phyloP scores from a whole-genome alignment of 2,797 vertebrate genomes.

The Dendrocincla tyrannina region DNA sequence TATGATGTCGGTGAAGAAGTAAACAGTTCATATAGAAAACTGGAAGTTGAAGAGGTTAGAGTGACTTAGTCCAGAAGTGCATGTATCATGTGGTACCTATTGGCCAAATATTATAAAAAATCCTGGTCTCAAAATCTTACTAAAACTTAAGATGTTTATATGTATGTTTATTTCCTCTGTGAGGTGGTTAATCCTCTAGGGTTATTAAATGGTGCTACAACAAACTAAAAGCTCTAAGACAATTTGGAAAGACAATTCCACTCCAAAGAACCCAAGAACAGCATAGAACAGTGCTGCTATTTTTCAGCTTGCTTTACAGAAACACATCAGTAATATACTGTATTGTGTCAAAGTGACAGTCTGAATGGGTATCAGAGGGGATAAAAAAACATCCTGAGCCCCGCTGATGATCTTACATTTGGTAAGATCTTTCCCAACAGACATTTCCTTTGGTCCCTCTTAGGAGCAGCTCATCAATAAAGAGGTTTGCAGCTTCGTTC shows the following conservation, averaged over 20 bases:
- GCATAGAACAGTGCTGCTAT: neutral
- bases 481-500: neutral
- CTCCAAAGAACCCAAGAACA: neutral
- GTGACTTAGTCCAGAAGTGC: neutral
- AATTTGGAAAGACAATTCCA: neutral
- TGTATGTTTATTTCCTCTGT: neutral
- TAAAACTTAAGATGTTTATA: neutral
- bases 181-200: neutral
- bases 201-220: neutral
- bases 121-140: neutral
- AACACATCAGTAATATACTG: neutral
- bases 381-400: neutral
- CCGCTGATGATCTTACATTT: neutral
- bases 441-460: neutral
- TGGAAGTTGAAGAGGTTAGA: neutral
- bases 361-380: neutral
- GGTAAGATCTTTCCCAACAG: neutral
- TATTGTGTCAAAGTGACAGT: neutral
- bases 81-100: neutral
- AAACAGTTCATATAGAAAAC: neutral
- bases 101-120: neutral
- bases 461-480: neutral
- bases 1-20: neutral
- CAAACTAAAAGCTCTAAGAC: neutral
- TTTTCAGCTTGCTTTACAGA: neutral